A percentile compares a stretch with the other conserved stretches of the same genome.
Evolutionary conservation across 2,113 vertebrate genomes (phyloP).

Genomic region (Lepidiolamprologus cunningtoni): DNA sequence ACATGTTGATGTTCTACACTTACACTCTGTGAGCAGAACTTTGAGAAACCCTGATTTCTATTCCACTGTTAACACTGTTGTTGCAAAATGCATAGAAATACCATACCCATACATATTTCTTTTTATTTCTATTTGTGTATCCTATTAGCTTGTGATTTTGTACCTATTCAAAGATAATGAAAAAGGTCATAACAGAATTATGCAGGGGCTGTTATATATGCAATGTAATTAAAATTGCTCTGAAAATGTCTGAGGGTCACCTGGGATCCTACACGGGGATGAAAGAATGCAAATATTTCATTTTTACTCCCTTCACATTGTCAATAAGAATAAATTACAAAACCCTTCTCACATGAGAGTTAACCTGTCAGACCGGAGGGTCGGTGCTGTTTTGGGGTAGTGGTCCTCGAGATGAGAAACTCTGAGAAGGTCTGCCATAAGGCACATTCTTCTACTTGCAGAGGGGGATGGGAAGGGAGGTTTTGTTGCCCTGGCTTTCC

Average conservation of each 20-base stretch:
- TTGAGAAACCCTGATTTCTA: background rate
- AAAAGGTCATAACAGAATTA: background rate
- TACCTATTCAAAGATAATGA: background rate
- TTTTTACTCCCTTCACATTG: background rate
- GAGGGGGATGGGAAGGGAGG: constrained; percentile 54
- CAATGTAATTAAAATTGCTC: background rate
- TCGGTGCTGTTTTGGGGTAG: constrained; percentile 21
- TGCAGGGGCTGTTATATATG: background rate
- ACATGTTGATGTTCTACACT: background rate
- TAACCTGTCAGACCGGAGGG: background rate
- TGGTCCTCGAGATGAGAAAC: constrained; percentile 6
- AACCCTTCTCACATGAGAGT: background rate
- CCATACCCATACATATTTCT: background rate
- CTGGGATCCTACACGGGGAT: background rate
- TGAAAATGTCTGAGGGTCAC: background rate
- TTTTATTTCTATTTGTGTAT: background rate
- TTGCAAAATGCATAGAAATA: background rate
- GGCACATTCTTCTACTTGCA: constrained; percentile 62
- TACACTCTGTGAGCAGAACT: background rate
- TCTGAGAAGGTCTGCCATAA: constrained; percentile 28
- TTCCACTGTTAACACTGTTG: background rate
- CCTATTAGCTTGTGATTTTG: background rate
- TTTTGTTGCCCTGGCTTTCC: constrained; percentile 41
- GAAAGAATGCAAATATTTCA: background rate
- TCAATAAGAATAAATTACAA: background rate